Evolutionary conservation across 2,113 vertebrate species (phyloP), one percentile per base, ranked within the genome.

Genomic region (Colinus virginianus): DNA sequence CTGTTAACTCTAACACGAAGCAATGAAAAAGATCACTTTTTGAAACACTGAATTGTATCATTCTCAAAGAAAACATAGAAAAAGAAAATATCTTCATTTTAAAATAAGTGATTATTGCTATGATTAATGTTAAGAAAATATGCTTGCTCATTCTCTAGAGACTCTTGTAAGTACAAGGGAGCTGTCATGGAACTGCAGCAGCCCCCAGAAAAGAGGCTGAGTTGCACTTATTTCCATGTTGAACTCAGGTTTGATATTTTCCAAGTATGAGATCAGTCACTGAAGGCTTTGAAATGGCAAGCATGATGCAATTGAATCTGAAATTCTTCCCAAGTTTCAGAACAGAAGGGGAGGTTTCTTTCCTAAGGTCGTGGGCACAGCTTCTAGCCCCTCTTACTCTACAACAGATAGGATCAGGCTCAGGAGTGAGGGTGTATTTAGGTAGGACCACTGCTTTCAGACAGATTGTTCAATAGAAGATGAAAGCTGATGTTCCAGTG

Each of bases 211-310:
- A 59, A 38, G 38, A 87, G 62, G 22, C 72, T 82, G 88, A 93
- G 66, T 84, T 93, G 42, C 38, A 78, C 36, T 32, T 61, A 86
- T 90, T 80, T 64, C 22, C 3, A 0, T n/a, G 93, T 71, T 77
- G 71, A 58, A 26, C 80, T 84, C 63, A 82, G 13, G 9, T 84
- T 82, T 95, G 87, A 40, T 94, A 70, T 81, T 87, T 95, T 94
- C 84, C 63, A 89, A 92, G 75, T 51, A 28, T 89, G 49, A 4
- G 11, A 79, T 92, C 63, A 77, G 70, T 72, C 0, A 1, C 78
- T 94, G 78, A 94, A 88, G 90, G 84, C 81, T 89, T 92, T 89
- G 70, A 93, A 92, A 76, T 74, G 67, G 74, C 87, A 92, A 96
- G 46, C 6, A 0, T 77, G 59, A 92, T 87, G 40, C 78, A 88